Evolutionary conservation across 1,140 invertebrate species (phyloP), one percentile per base, ranked within the genome.

Genomic region (Telenomus remus): DNA sequence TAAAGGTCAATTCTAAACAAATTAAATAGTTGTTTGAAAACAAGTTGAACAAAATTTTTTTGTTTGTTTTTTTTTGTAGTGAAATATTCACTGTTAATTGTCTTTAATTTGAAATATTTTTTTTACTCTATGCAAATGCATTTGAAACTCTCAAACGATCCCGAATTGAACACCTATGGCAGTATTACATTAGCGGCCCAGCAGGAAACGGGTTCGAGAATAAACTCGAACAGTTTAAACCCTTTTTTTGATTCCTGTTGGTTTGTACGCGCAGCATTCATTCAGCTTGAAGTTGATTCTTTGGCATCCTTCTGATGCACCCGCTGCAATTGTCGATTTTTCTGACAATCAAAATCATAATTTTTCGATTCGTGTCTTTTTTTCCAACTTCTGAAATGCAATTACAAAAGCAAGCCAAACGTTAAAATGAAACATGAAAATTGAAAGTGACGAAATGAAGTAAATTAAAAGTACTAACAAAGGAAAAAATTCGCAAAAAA

Each of bases 261-360:
- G 63, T 74, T 68, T 68, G 71, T 74, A 66, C 66, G 71, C 51
- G 57, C 56, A 51, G 56, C 71, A 74, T 74, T 74, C 71, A 74
- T 74, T 74, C 51, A 63, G 56, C 56, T 50, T 66, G 51, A 74
- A 56, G 71, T 56, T 74, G 71, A 68, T 66, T 68, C 57, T 74
- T 61, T 50, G 51, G 46, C 51, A 63, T 68, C 71, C 66, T 74
- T 66, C 70, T 61, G 46, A 37, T 66, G 56, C 70, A 73, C 66
- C 50, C 55, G 60, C 56, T 46, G 63, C 46, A 51, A 54, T 50
- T 50, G 44, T 46, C 71, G 49, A 68, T 74, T 74, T 74, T 74
- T 66, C 63, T n/a, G 63, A 55, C 51, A 44, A 63, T 37, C 37
- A 34, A 54, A 51, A 63, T 46, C 60, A 59, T 61, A 56, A 34